Percentiles rank a stretch among this genome's conserved stretches.
phyloP scores from a whole-genome alignment of 2,113 vertebrate genomes.

The Scomber colias region DNA sequence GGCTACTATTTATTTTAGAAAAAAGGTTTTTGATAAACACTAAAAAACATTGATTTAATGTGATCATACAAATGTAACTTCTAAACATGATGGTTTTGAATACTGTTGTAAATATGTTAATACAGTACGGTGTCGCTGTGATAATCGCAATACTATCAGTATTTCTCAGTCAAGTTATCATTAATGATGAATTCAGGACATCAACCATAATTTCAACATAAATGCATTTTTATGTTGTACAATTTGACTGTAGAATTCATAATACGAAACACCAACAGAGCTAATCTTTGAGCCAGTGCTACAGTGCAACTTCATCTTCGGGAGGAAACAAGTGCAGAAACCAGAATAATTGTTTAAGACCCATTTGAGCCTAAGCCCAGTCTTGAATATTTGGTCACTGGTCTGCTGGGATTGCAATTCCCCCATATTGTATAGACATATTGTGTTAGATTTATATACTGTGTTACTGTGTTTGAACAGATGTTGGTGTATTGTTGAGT shows the following conservation, averaged over 20 bases:
- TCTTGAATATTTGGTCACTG: background rate
- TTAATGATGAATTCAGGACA: background rate
- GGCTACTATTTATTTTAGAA: too few relatives aligned
- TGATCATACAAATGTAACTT: too few relatives aligned
- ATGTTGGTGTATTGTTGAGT: constrained; percentile 14
- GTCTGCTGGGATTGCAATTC: background rate
- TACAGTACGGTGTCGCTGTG: too few relatives aligned
- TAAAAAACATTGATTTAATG: background rate
- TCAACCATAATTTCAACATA: background rate
- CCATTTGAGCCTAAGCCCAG: constrained; percentile 1
- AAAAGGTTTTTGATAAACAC: background rate
- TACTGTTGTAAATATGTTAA: too few relatives aligned
- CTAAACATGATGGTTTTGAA: too few relatives aligned
- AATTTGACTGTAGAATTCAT: background rate
- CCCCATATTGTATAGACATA: background rate
- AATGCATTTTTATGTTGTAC: background rate
- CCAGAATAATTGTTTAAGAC: background rate
- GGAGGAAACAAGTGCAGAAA: constrained; percentile 1
- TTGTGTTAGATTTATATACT: constrained; percentile 9
- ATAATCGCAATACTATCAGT: background rate
- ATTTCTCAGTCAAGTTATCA: background rate
- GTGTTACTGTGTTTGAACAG: constrained; percentile 1
- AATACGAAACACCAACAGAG: background rate
- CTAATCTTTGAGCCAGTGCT: background rate
- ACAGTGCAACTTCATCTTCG: background rate